phyloP scores from a whole-genome alignment of 1,140 invertebrate genomes.

The Orchestia grillus region DNA sequence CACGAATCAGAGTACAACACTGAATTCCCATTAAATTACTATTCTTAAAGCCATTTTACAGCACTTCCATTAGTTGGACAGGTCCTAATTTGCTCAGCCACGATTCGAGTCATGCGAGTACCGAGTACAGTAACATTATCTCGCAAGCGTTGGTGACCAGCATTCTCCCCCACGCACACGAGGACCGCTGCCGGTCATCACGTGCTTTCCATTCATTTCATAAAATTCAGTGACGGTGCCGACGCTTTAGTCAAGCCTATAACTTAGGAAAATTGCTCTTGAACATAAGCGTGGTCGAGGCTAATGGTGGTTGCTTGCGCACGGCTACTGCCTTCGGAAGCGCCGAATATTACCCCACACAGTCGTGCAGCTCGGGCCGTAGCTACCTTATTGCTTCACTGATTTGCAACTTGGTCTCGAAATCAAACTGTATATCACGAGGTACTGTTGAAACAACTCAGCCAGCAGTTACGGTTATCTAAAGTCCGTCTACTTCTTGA shows the following conservation, averaged over 20 bases:
- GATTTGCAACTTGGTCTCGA: neutral
- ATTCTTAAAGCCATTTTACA: neutral
- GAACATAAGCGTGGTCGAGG: neutral
- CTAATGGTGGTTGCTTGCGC: neutral
- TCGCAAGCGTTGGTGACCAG: too few species aligned
- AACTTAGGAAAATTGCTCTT: neutral
- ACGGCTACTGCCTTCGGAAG: neutral
- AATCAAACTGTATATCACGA: neutral
- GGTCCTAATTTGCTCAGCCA: neutral
- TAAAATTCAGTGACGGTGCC: neutral
- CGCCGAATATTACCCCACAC: neutral
- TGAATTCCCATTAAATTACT: neutral
- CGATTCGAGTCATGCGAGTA: neutral
- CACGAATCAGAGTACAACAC: neutral
- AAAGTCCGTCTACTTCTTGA: too few species aligned
- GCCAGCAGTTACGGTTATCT: too few species aligned
- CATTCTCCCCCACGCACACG: neutral
- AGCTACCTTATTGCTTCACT: neutral
- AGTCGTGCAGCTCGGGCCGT: neutral
- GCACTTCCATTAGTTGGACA: neutral
- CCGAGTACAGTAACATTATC: neutral
- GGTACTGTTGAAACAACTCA: too few species aligned
- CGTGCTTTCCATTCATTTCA: neutral
- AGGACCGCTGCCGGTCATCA: neutral
- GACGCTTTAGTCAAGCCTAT: neutral